Base-by-base conservation (phyloP, 1,140 invertebrate genomes). In the Planococcus citri region DNA sequence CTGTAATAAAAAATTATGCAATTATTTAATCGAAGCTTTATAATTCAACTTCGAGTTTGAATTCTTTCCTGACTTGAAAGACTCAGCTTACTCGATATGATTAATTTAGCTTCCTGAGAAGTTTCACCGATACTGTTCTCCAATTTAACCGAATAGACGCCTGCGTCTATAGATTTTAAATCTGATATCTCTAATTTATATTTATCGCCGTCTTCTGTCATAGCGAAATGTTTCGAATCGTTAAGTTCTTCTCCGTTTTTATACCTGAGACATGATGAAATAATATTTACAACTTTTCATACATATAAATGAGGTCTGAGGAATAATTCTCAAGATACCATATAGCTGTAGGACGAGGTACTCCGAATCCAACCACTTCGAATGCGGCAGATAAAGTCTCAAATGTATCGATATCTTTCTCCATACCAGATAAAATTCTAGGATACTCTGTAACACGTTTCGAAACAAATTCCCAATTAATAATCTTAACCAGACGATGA, bases 71-170 rank as follows among this genome's bases (percentile, higher is more conserved):
- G n/a, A n/a, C n/a, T n/a, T n/a, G n/a, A 64, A 20, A 58, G 21
- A 58, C 21, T 58, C 17, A 64, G 82, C 81, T 84, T 79, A 90
- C 88, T 84, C 73, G 84, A 86, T 57, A 94, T 83, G 25, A 83
- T 83, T 0, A 94, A 76, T 27, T 84, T 81, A 25, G 86, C 89
- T 74, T 87, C 84, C 21, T 87, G 82, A 37, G 83, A 81, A 74
- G 84, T 85, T 75, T 87, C 86, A 61, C 91, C 93, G 10, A 88
- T 78, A 75, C 86, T 83, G 76, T 94, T 95, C 12, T 82, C 83
- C 37, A 94, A 79, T 17, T 85, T 82, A 70, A 87, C 87, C 73
- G 87, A 84, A 77, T 93, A 95, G 57, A 84, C 80, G 14, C 91
- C 92, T 21, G 85, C 84, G 77, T 95, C 88, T 69, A 80, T 82